These are phyloP conservation scores for Mesodorylaimus sp. DNA, from an alignment of 2,888 invertebrate genomes.

Conservation along the genomic window DNA sequence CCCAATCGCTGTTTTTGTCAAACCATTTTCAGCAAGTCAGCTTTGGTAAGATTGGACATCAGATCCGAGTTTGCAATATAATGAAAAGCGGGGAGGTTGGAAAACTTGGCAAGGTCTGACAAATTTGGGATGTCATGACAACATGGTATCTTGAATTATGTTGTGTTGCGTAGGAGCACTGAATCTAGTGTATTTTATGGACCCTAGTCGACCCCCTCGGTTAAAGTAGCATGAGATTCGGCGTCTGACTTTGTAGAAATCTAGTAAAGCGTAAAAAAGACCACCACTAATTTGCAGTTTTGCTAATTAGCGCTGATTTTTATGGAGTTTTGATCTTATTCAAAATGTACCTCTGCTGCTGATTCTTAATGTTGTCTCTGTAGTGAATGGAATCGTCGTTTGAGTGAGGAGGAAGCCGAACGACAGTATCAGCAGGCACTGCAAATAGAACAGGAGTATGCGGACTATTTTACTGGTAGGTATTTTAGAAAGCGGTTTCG, in stretches of 20 bases:
- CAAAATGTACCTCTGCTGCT: neutral
- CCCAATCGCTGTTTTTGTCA: constrained; percentile 89
- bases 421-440: constrained; percentile 83
- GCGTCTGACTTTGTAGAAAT: too few species aligned
- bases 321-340: constrained; percentile 10
- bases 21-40: constrained; percentile 86
- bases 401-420: constrained; percentile 91
- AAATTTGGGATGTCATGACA: too few species aligned
- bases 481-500: neutral
- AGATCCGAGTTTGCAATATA: too few species aligned
- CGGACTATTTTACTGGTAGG: constrained; percentile 77
- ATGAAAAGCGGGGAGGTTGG: too few species aligned
- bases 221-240: too few species aligned
- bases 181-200: too few species aligned
- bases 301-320: neutral
- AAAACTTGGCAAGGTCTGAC: too few species aligned
- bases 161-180: too few species aligned
- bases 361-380: constrained; percentile 20
- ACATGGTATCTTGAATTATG: too few species aligned
- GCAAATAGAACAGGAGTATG: constrained; percentile 93
- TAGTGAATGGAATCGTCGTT: constrained; percentile 95
- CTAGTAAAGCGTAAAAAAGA: neutral
- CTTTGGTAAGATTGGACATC: constrained; percentile 57
- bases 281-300: constrained; percentile 2
- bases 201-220: too few species aligned